Evolutionary conservation across 2,113 vertebrate genomes (phyloP).

Genomic region (Caloenas nicobarica): DNA sequence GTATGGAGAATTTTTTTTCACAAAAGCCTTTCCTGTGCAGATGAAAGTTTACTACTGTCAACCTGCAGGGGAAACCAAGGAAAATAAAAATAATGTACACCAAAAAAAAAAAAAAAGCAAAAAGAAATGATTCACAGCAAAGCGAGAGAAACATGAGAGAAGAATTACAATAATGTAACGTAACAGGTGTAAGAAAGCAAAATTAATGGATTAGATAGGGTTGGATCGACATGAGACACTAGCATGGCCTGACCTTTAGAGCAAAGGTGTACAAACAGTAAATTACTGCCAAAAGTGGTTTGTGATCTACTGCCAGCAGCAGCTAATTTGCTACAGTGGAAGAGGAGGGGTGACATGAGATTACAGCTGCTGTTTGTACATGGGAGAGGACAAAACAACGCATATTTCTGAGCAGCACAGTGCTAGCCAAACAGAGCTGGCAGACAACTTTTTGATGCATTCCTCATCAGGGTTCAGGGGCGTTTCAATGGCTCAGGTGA

Average conservation of each 20-base stretch:
- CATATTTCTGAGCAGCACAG: background rate
- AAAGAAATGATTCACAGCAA: constrained; percentile 23
- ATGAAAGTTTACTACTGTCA: constrained; percentile 6
- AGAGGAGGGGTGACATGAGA: background rate
- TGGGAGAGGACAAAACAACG: background rate
- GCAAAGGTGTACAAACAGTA: constrained; percentile 44
- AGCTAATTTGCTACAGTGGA: constrained; percentile 39
- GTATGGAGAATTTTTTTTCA: background rate
- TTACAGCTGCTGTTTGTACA: background rate
- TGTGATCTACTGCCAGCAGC: constrained; percentile 43
- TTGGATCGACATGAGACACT: background rate
- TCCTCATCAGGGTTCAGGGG: background rate
- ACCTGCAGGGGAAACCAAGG: background rate
- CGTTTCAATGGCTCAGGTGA: background rate
- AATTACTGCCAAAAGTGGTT: constrained; percentile 48
- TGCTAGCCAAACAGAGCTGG: background rate
- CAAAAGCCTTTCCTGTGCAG: background rate
- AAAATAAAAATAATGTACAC: background rate
- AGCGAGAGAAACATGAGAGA: background rate
- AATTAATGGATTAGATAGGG: background rate
- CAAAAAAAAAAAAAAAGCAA: background rate
- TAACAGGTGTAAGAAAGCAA: background rate
- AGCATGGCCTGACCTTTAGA: background rate
- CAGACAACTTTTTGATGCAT: background rate
- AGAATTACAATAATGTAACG: background rate